These are phyloP conservation scores for Cyprinodon variegatus DNA, from an alignment of 2,113 vertebrate species.

Conservation along the genomic window DNA sequence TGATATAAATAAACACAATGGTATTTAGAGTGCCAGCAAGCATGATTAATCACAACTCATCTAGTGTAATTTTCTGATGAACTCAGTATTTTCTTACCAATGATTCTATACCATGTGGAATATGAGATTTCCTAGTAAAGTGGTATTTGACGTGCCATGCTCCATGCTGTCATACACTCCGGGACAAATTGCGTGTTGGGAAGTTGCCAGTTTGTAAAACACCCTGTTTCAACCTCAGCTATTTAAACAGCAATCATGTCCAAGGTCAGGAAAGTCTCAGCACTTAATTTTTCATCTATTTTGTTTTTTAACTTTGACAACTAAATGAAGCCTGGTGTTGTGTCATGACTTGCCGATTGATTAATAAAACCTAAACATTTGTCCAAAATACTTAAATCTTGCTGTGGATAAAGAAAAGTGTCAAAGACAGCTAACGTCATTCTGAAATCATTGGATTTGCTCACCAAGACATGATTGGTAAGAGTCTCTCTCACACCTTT, in stretches of 20 bases:
- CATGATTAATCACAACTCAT: slow-evolving; percentile 47
- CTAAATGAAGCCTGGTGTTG: slow-evolving; percentile 74
- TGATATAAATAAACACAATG: slow-evolving; percentile 14
- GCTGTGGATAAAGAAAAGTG: slow-evolving; percentile 42
- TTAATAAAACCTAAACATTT: slow-evolving; percentile 38
- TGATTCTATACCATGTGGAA: slow-evolving; percentile 37
- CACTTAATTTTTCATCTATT: slow-evolving; percentile 74
- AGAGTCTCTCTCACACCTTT: background rate
- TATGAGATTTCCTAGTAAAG: slow-evolving; percentile 69
- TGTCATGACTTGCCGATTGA: slow-evolving; percentile 58
- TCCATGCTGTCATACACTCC: slow-evolving; percentile 69
- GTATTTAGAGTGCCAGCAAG: slow-evolving; percentile 19
- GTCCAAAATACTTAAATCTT: slow-evolving; percentile 49
- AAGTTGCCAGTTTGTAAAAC: slow-evolving; percentile 79
- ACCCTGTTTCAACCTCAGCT: slow-evolving; percentile 71
- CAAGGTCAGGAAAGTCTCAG: slow-evolving; percentile 69
- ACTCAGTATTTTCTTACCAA: slow-evolving; percentile 41
- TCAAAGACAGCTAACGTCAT: slow-evolving; percentile 63
- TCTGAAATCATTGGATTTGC: slow-evolving; percentile 30
- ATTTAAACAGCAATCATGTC: slow-evolving; percentile 77
- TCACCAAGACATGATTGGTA: slow-evolving; percentile 28
- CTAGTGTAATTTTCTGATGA: slow-evolving; percentile 49
- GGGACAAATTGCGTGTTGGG: slow-evolving; percentile 77
- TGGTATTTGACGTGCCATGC: slow-evolving; percentile 63
- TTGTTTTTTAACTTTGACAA: slow-evolving; percentile 73